These are phyloP conservation scores for Fregetta grallaria DNA, from an alignment of 2,113 vertebrate genomes.

Conservation along the genomic window DNA sequence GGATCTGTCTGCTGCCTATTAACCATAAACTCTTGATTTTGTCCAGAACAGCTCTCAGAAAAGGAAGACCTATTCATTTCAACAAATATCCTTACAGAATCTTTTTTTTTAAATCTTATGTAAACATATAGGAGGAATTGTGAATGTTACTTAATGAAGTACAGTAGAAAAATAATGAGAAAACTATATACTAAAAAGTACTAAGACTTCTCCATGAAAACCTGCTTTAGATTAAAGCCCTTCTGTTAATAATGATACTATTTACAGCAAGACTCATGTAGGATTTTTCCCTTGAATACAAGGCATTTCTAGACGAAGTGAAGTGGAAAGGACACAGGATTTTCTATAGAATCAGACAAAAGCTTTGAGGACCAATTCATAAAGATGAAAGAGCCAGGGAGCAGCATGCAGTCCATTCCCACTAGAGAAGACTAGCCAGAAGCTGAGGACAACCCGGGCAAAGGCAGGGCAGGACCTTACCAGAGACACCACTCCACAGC, in stretches of 20 bases:
- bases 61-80: not conserved
- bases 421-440: not conserved
- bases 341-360: not conserved
- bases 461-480: not conserved
- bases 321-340: not conserved
- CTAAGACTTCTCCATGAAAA: not conserved
- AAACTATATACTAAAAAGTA: not conserved
- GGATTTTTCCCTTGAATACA: not conserved
- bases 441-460: not conserved
- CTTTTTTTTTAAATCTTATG: not conserved
- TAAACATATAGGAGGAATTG: not conserved
- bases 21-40: not conserved
- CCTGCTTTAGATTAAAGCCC: not conserved
- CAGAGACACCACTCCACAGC: not conserved
- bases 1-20: not conserved
- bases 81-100: not conserved
- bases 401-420: not conserved
- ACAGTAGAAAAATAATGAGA: not conserved
- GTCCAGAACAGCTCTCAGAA: not conserved
- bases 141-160: not conserved
- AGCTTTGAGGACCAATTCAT: not conserved
- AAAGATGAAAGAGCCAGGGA: not conserved
- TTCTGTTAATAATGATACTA: not conserved
- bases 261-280: not conserved
- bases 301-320: not conserved